Base-by-base conservation (phyloP, 2,888 invertebrate genomes). In the Tribolium freemani region DNA sequence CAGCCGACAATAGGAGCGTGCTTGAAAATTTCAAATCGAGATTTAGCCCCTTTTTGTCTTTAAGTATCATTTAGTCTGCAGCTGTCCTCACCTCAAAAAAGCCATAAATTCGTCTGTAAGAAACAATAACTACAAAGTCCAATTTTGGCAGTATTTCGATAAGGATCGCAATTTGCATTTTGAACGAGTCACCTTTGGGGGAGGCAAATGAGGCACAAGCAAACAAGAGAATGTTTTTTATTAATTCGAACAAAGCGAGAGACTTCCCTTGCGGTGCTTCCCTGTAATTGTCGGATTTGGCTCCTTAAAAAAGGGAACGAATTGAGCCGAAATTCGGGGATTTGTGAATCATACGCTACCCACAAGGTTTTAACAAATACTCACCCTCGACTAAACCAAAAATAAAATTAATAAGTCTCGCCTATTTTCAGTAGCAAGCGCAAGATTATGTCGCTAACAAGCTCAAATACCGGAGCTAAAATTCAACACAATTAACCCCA, bases 41-140 rank as follows among this genome's bases (percentile, higher is more conserved):
- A 76, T 76, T 76, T 69, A 69, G 66, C 58, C 67, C 60, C 31
- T 46, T 71, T 69, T 61, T 73, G 69, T 73, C 58, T 73, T 60
- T 66, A 66, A 72, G 30, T 66, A 56, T 69, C 67, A 44, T 61
- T 66, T 60, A 71, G 66, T 38, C 38, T 44, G 64, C 72, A 73
- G 73, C 73, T 73, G 73, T 48, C 58, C 48, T 46, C 8, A 5
- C 11, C 13, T 31, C 63, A 63, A 63, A 51, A 51, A 63, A 56
- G 50, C 50, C 48, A 50, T 50, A 48, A 50, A 61, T 10, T 61
- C 10, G 20, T 48, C 3, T 8, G 26, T 45, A 66, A 57, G 58
- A 71, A 71, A 66, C 66, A 66, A 71, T 71, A 66, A 71, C 56
- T 44, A 31, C 46, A 38, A 46, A 38, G 46, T 60, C 63, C 63